These are phyloP conservation scores for Minunthozetes semirufus DNA, from an alignment of 2,888 invertebrate genomes.

Conservation along the genomic window DNA sequence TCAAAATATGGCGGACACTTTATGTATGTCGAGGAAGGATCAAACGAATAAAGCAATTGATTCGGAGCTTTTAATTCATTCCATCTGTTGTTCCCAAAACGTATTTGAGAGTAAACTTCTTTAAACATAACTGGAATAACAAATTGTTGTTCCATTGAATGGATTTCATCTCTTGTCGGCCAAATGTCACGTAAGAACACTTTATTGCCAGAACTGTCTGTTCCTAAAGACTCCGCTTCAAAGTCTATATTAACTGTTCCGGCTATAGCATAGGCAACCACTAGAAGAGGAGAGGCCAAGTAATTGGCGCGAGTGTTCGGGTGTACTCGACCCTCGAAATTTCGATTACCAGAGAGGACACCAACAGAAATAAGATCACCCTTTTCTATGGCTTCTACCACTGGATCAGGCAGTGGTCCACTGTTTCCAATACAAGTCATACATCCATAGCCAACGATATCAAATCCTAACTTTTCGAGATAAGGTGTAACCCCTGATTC, in stretches of 20 bases:
- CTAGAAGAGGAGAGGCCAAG: slow-evolving; percentile 90
- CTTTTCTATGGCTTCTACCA: slow-evolving; percentile 86
- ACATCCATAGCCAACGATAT: slow-evolving; percentile 96
- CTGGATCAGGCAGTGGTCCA: slow-evolving; percentile 83
- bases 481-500: slow-evolving; percentile 88
- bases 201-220: slow-evolving; percentile 53
- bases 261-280: slow-evolving; percentile 94
- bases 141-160: slow-evolving; percentile 67
- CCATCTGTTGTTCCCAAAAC: slow-evolving; percentile 78
- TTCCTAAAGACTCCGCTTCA: slow-evolving; percentile 64
- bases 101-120: slow-evolving; percentile 78
- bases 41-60: slow-evolving; percentile 85
- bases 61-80: slow-evolving; percentile 69
- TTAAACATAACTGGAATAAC: slow-evolving; percentile 97
- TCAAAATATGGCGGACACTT: slow-evolving; percentile 94
- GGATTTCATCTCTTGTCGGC: slow-evolving; percentile 86
- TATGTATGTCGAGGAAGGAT: slow-evolving; percentile 81
- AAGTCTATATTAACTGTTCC: slow-evolving; percentile 93
- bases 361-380: slow-evolving; percentile 91
- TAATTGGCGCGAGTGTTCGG: slow-evolving; percentile 95
- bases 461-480: slow-evolving; percentile 77
- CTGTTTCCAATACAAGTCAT: slow-evolving; percentile 99
- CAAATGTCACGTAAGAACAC: slow-evolving; percentile 90
- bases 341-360: slow-evolving; percentile 92
- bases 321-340: slow-evolving; percentile 97